phyloP scores from a whole-genome alignment of 2,888 invertebrate genomes.

The Linyphia triangularis region DNA sequence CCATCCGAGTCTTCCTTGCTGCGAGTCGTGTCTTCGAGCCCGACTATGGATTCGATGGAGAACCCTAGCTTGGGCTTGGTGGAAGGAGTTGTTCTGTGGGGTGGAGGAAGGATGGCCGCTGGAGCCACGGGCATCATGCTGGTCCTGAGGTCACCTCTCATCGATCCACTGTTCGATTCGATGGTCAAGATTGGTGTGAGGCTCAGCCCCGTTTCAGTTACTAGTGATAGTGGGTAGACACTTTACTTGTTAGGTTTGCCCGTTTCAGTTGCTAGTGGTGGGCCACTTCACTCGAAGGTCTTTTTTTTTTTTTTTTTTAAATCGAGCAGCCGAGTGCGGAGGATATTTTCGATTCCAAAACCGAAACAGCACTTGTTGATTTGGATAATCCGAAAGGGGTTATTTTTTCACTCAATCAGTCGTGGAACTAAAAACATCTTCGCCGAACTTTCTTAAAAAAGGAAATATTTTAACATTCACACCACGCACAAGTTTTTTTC shows the following conservation, averaged over 20 bases:
- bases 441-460: background rate
- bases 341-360: background rate
- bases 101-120: conserved; percentile 65
- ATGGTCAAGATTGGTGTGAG: background rate
- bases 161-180: conserved; percentile 20
- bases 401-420: no score
- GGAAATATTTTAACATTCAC: background rate
- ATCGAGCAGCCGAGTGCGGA: background rate
- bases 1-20: conserved; percentile 51
- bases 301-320: background rate
- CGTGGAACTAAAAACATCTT: background rate
- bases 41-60: conserved; percentile 71
- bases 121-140: conserved; percentile 74
- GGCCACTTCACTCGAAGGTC: background rate
- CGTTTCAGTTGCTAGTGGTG: background rate
- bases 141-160: conserved; percentile 68
- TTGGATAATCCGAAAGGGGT: no score
- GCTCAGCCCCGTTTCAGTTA: background rate
- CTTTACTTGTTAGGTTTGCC: background rate
- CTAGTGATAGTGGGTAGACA: background rate
- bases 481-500: background rate
- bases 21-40: background rate
- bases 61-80: conserved; percentile 68
- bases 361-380: no score
- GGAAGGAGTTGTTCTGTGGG: conserved; percentile 27